Evolutionary conservation across 2,797 vertebrate genomes (phyloP).

Genomic region (Phaenicophaeus curvirostris): DNA sequence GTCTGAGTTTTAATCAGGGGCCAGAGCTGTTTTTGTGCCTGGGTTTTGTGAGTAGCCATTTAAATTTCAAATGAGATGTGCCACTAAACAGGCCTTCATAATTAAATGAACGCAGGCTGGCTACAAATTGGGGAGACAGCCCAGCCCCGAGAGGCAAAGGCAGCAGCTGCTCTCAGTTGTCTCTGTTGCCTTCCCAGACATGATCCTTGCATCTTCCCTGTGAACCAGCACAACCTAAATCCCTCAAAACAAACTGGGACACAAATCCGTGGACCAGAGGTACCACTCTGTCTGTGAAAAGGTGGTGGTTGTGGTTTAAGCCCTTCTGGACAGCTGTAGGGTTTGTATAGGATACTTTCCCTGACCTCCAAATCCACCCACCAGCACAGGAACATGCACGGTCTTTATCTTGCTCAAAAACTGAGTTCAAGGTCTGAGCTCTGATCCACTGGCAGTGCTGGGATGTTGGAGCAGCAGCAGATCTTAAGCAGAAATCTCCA

Average conservation of each 20-base stretch:
- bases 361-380: not conserved
- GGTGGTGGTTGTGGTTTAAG: not conserved
- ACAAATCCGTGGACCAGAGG: not conserved
- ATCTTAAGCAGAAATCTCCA: fast-evolving
- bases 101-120: not conserved
- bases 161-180: not conserved
- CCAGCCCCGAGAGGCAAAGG: not conserved
- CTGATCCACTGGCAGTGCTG: not conserved
- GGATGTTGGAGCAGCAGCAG: not conserved
- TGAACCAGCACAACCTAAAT: fast-evolving
- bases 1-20: not conserved
- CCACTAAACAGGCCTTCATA: not conserved
- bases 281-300: fast-evolving
- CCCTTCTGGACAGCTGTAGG: not conserved
- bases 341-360: not conserved
- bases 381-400: fast-evolving
- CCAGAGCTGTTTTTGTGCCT: not conserved
- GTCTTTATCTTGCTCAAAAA: not conserved
- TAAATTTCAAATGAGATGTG: not conserved
- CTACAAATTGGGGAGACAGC: fast-evolving
- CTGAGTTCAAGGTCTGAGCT: not conserved
- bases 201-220: fast-evolving
- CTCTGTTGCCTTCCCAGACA: not conserved
- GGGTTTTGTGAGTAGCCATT: not conserved
- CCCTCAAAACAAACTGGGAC: not conserved